Base-by-base conservation (phyloP, 2,113 vertebrate species). In the Brachirus orientalis region DNA sequence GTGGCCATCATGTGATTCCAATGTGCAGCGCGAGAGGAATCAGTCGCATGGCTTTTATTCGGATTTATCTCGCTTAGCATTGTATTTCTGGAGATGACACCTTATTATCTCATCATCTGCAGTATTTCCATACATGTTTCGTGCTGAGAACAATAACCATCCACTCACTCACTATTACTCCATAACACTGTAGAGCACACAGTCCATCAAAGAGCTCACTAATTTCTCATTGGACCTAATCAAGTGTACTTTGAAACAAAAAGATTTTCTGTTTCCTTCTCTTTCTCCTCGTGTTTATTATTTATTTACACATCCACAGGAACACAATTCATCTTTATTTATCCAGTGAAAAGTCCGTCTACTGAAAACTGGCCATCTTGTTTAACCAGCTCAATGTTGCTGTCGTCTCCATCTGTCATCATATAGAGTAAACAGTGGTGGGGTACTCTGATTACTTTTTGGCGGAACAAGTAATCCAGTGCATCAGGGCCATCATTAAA, bases 181-280 rank as follows among this genome's bases (percentile, higher is more conserved):
- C 28, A 28, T 28, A 28, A 28, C 28, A 28, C 28, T 28, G 6
- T 33, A 57, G 70, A 73, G 82, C 72, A 63, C 38, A 56, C 58
- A 74, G 88, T 91, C 87, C 86, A 90, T 92, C 90, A 89, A 59
- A 80, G 41, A 59, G 74, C 75, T 52, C 52, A 18, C 75, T 88
- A 69, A 89, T 88, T 90, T 89, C 82, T 84, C 90, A 33, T 69
- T 74, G 68, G 82, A 89, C 79, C 72, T 80, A 83, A 89, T 77
- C 63, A 79, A 59, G 48, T 65, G 48, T 79, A 81, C 73, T 70
- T 51, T 65, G 41, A 72, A 60, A 62, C 33, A 37, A 71, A 81
- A 65, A 66, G 66, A 55, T 50, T 71, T 58, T 51, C 45, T 51
- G 52, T 70, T 52, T 22, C 19, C 22, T 36, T 70, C 64, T 59